Conservation (phyloP, 2,888 invertebrate genomes). For the Tridacna gigas region DNA sequence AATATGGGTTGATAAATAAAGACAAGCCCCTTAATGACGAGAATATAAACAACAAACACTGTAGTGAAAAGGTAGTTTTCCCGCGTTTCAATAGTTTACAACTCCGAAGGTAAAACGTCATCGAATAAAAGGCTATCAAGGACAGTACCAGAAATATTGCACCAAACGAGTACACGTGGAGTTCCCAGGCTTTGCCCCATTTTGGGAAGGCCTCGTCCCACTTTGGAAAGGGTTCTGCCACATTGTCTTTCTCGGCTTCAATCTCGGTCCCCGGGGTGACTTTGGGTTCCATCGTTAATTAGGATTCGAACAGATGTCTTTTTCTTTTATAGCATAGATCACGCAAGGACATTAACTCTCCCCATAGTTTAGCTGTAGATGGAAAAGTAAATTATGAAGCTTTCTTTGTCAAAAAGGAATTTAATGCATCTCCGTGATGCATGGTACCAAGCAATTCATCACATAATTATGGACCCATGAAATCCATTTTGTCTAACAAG, state of each 20-base stretch:
- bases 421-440: no score
- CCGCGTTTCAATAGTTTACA: conserved; percentile 46
- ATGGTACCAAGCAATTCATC: no score
- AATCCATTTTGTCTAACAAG: no score
- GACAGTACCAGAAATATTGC: conserved; percentile 56
- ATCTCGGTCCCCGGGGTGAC: conserved; percentile 30
- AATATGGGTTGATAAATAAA: conserved; percentile 72
- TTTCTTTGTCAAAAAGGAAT: no score
- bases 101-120: conserved; percentile 53
- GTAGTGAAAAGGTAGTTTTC: conserved; percentile 69
- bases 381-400: no score
- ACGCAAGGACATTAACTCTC: no score
- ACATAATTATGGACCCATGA: no score
- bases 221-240: conserved; percentile 74
- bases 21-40: conserved; percentile 60
- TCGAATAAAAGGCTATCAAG: conserved; percentile 49
- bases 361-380: no score
- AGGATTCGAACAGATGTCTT: no score
- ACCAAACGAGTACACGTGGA: conserved; percentile 72
- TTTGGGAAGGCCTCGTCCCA: conserved; percentile 67
- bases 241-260: conserved; percentile 52
- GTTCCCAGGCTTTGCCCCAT: conserved; percentile 74
- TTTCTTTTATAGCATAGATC: no score
- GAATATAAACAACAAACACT: conserved; percentile 68
- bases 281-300: conserved; percentile 28